phyloP scores from a whole-genome alignment of 2,888 invertebrate genomes.

The Drosophila villosipedis region DNA sequence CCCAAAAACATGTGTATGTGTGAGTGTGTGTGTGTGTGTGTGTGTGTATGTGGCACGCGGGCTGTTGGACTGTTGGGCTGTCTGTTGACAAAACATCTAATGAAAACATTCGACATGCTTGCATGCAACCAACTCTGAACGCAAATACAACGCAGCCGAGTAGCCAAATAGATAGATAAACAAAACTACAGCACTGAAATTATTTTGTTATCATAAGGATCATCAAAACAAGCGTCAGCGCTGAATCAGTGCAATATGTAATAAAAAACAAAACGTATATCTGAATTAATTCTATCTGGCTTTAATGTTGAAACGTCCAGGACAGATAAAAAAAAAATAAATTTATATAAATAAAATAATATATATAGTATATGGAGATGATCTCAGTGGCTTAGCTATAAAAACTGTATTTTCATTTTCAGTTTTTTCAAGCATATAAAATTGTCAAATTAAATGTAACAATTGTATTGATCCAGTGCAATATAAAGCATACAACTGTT shows the following conservation, averaged over 20 bases:
- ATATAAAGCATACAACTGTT: background rate
- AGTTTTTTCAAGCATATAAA: background rate
- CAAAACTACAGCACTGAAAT: slow-evolving; percentile 57
- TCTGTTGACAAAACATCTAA: slow-evolving; percentile 66
- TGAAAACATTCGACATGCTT: slow-evolving; percentile 62
- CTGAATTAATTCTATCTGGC: slow-evolving; percentile 12
- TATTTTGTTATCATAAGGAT: slow-evolving; percentile 68
- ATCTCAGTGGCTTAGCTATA: too few species aligned
- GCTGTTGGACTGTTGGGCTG: slow-evolving; percentile 1
- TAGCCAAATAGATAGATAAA: slow-evolving; percentile 58
- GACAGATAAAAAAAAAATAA: background rate
- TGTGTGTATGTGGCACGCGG: slow-evolving; percentile 12
- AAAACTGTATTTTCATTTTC: background rate
- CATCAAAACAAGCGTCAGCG: slow-evolving; percentile 41
- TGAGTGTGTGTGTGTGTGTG: background rate
- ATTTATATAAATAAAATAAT: background rate
- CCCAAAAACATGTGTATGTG: background rate
- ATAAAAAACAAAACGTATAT: slow-evolving; percentile 19
- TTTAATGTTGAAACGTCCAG: background rate
- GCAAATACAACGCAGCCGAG: slow-evolving; percentile 38
- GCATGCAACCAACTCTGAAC: slow-evolving; percentile 15
- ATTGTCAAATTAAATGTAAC: slow-evolving; percentile 19
- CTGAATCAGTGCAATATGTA: background rate
- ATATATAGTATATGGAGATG: background rate
- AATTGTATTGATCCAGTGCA: slow-evolving; percentile 1